Conservation (phyloP, 2,797 vertebrate genomes). For the Merluccius polli region DNA sequence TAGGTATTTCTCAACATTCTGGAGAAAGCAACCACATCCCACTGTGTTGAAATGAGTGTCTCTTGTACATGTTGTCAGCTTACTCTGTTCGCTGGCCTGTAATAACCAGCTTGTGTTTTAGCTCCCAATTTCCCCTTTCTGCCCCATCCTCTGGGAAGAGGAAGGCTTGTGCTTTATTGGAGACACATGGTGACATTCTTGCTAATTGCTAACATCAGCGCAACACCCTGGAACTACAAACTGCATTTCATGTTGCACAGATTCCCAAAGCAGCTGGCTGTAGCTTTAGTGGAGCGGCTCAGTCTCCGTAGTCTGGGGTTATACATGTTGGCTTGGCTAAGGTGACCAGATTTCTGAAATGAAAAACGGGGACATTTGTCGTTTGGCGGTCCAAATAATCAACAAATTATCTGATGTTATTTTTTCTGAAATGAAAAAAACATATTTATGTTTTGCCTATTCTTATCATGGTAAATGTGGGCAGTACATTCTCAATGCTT, state of each 20-base stretch:
- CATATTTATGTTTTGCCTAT: no score
- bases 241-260: slow-evolving; percentile 43
- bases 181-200: slow-evolving; percentile 59
- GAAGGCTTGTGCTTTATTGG: slow-evolving; percentile 45
- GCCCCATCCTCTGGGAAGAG: slow-evolving; percentile 24
- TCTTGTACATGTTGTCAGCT: background rate
- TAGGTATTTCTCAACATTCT: background rate
- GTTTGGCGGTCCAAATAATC: no score
- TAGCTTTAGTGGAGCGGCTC: slow-evolving; percentile 19
- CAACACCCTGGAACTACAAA: slow-evolving; percentile 38
- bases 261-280: slow-evolving; percentile 55
- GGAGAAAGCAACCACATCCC: background rate
- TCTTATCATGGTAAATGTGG: no score
- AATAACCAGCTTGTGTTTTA: background rate
- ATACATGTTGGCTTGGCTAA: no score
- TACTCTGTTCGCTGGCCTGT: background rate
- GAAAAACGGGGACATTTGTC: no score
- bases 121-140: slow-evolving; percentile 28
- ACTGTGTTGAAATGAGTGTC: background rate
- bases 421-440: no score
- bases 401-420: no score
- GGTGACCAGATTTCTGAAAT: no score
- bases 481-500: no score
- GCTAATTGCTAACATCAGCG: slow-evolving; percentile 66
- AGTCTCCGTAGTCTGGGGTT: slow-evolving; percentile 18